Percentiles rank a stretch among this genome's conserved stretches.
Conservation (phyloP, 1,140 invertebrate genomes). For the Melitaea cinxia region DNA sequence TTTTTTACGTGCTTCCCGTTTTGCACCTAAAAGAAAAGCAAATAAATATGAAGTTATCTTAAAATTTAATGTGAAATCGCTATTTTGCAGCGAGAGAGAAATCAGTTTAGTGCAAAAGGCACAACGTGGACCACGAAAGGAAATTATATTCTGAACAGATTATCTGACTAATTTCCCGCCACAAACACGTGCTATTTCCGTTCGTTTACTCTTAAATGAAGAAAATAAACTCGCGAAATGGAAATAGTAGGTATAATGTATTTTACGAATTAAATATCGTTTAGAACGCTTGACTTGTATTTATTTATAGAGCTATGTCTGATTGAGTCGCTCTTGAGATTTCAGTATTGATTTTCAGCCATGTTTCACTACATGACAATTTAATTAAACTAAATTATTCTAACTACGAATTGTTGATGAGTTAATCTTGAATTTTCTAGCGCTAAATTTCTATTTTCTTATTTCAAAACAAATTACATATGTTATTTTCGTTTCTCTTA, state of each 20-base stretch:
- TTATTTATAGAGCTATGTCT: neutral
- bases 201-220: constrained; percentile 37
- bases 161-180: constrained; percentile 46
- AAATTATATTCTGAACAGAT: constrained; percentile 49
- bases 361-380: neutral
- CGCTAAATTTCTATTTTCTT: no score
- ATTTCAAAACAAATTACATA: no score
- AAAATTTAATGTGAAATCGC: constrained; percentile 4
- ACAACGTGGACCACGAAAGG: constrained; percentile 37
- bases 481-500: no score
- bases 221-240: constrained; percentile 31
- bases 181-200: constrained; percentile 44
- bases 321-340: neutral
- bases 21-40: neutral
- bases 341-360: neutral
- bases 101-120: constrained; percentile 36
- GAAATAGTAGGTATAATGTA: constrained; percentile 25
- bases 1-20: constrained; percentile 4
- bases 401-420: no score
- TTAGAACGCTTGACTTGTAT: neutral
- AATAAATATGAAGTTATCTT: neutral
- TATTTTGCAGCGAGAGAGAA: constrained; percentile 17
- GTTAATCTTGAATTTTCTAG: no score
- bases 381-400: neutral
- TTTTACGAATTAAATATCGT: constrained; percentile 19